Base-by-base conservation (phyloP, 2,113 vertebrate genomes). In the Salvelinus fontinalis region DNA sequence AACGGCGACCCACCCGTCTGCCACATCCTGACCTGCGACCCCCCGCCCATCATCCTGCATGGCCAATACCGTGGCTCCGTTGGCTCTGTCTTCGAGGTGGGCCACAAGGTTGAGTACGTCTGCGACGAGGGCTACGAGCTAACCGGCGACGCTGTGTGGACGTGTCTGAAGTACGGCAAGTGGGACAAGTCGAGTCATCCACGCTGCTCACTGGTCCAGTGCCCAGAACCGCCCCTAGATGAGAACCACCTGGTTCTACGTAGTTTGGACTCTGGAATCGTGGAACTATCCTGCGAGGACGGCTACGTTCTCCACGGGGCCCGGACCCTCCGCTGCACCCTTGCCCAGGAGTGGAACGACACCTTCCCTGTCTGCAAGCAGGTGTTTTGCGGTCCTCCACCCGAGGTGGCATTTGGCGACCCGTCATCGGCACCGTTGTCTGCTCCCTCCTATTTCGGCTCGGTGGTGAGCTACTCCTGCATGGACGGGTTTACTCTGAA, bases 101-200 rank as follows among this genome's bases (percentile, higher is more conserved):
- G 96, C 64, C 95, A 93, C 74, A 97, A 93, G 79, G 94, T 98
- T 81, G 90, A 95, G 65, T 98, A 98, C 84, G 80, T 93, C 66
- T 99, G 98, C 72, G 84, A 97, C 24, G 95, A 97, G 72, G 98
- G 97, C 39, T 99, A 97, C 73, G 96, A 97, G 79, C 92, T 98
- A 29, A 85, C 80, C 0, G 97, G 97, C 14, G 96, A 98, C 39
- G 65, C 86, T 24, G 88, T 91, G 64, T 98, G 96, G 97, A 98
- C 93, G 0, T 99, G 98, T 80, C 94, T 95, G 73, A 97, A 97
- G 79, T 94, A 95, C 51, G 97, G 96, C 16, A 94, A 89, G 57
- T 99, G 98, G 98, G 96, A 91, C 84, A 95, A 95, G 87, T 93
- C 85, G 0, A 87, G 90, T 83, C 90, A 77, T 4, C 97, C 95